Conservation (phyloP, 2,797 vertebrate species). For the Myripristis jacobus region DNA sequence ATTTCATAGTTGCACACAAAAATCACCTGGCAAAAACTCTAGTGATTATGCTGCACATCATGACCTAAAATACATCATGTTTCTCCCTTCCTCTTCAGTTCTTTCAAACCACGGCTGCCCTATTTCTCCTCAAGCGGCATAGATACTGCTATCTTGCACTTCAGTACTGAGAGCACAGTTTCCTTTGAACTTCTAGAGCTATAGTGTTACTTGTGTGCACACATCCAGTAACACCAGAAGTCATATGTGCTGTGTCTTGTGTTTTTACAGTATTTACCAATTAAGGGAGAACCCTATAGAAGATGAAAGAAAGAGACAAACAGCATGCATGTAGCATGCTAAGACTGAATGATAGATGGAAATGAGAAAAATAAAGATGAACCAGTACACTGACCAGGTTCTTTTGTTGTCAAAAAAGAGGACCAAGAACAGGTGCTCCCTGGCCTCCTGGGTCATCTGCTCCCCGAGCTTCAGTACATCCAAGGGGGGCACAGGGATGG, state of each 20-base stretch:
- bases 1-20: background rate
- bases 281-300: too few species aligned
- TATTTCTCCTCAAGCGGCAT: slow-evolving; percentile 49
- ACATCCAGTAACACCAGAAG: slow-evolving; percentile 27
- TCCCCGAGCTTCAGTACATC: slow-evolving; percentile 98
- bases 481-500: slow-evolving; percentile 96
- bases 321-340: background rate
- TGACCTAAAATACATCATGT: slow-evolving; percentile 55
- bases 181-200: slow-evolving; percentile 48
- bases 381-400: slow-evolving; percentile 89
- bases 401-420: slow-evolving; percentile 99
- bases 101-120: slow-evolving; percentile 64
- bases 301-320: background rate
- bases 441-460: slow-evolving; percentile 98
- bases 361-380: background rate
- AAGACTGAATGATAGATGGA: too few species aligned
- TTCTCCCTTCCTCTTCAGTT: slow-evolving; percentile 25
- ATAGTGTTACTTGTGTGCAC: background rate
- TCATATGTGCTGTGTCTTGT: background rate
- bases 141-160: slow-evolving; percentile 13
- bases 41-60: slow-evolving; percentile 8
- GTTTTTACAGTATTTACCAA: background rate
- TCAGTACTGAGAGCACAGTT: slow-evolving; percentile 5
- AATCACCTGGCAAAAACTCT: background rate
- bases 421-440: slow-evolving; percentile 98